Base-by-base conservation (phyloP, 2,888 invertebrate genomes). In the Falcaria lacertinaria region DNA sequence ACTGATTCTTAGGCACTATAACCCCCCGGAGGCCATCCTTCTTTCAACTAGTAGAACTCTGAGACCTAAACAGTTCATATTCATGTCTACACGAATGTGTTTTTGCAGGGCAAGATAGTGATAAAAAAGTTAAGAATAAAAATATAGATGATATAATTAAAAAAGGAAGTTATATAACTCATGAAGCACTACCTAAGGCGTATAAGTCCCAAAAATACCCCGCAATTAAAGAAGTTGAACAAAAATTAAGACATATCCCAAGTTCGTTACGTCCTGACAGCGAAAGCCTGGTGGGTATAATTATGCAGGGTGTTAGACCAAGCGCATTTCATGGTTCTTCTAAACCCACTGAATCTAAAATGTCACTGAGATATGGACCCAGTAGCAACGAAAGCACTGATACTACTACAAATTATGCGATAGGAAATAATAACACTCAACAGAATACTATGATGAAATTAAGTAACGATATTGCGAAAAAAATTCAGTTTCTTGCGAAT, bases 271-370 rank as follows among this genome's bases (percentile, higher is more conserved):
- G 74, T 15, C 17, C 41, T 1, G 60, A 67, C 33, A 66, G 61
- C 4, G 47, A 60, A 3, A 73, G 66, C 58, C 76, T 80, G 55
- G 64, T 80, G 0, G 50, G 68, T 28, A 48, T 77, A 2, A 70
- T 85, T 22, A 74, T 84, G 76, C 54, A 72, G 43, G 74, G 75
- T n/a, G 59, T 84, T 42, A 68, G 61, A 51, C 47, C 54, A 28
- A 68, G 64, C 33, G 52, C 60, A 6, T 44, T 47, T 22, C 51
- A 55, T 16, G 37, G 42, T 13, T 33, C 43, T 14, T 8, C 22
- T 7, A 37, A 4, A 22, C 3, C 11, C 2, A 1, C 11, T 28
- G 11, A 1, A 11, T 11, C 3, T 28, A 28, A 11, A 28, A 11
- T 11, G 11, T 11, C 7, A 11, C 2, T 11, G 8, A 11, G 8